Conservation (phyloP, 2,113 vertebrate species). For the Scomber colias region DNA sequence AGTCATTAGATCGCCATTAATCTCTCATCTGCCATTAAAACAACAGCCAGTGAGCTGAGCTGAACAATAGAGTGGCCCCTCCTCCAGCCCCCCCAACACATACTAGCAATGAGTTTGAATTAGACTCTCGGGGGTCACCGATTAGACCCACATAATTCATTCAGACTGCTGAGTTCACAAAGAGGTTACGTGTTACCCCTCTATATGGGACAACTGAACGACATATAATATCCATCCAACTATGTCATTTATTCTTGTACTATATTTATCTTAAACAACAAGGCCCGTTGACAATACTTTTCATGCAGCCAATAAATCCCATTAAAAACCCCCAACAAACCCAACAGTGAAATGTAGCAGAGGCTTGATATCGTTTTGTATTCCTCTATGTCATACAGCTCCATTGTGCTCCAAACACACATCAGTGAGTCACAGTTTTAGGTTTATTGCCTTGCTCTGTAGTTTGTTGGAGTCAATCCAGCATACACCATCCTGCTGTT, state of each 20-base stretch:
- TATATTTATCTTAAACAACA: not conserved
- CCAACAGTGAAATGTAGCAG: not conserved
- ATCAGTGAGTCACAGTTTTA: not conserved
- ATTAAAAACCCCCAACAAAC: not conserved
- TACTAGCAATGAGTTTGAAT: conserved; percentile 71
- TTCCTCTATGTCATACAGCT: too few relatives aligned
- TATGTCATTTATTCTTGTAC: not conserved
- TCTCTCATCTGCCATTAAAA: conserved; percentile 78
- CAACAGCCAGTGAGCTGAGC: conserved; percentile 67
- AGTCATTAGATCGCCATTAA: conserved; percentile 78
- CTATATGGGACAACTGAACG: conserved; percentile 6
- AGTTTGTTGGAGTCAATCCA: not conserved
- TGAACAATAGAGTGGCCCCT: conserved; percentile 63
- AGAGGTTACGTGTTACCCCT: conserved; percentile 63
- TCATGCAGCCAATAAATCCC: not conserved
- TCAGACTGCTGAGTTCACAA: conserved; percentile 72
- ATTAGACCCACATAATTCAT: conserved; percentile 76
- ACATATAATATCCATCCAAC: conserved; percentile 6
- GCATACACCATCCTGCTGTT: not conserved
- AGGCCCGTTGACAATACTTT: not conserved
- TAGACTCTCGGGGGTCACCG: conserved; percentile 76
- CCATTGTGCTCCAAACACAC: not conserved
- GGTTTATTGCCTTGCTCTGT: not conserved
- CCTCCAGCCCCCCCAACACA: conserved; percentile 60
- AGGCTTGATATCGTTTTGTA: too few relatives aligned